Evolutionary conservation across 1,140 invertebrate species (phyloP).

Genomic region (Drosophila nigromelanica): DNA sequence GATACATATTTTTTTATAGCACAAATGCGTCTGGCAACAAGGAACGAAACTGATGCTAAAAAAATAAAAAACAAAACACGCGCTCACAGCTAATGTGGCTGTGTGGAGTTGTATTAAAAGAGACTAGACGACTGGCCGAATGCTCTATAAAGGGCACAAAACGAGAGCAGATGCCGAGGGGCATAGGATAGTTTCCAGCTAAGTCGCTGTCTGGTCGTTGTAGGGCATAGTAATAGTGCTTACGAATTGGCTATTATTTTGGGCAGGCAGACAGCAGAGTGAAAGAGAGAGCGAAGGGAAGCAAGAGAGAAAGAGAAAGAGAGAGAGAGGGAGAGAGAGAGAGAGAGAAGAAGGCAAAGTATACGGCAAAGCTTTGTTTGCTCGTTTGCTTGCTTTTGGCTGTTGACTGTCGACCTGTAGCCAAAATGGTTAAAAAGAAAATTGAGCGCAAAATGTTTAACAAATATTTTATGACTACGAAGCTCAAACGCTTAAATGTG

Average conservation of each 20-base stretch:
- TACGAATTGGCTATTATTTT: slow-evolving; percentile 77
- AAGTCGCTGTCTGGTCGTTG: slow-evolving; percentile 23
- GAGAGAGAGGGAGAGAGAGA: background rate
- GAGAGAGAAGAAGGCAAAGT: background rate
- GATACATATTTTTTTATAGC: slow-evolving; percentile 15
- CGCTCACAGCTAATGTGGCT: slow-evolving; percentile 64
- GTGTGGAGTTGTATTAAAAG: slow-evolving; percentile 57
- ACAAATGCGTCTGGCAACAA: slow-evolving; percentile 24
- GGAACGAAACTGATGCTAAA: too few species aligned
- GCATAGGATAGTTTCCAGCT: slow-evolving; percentile 2
- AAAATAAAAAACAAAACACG: slow-evolving; percentile 44
- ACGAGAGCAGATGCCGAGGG: background rate
- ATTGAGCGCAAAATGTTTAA: slow-evolving; percentile 80
- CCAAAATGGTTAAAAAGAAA: slow-evolving; percentile 74
- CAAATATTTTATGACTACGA: slow-evolving; percentile 79
- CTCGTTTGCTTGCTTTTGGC: slow-evolving; percentile 39
- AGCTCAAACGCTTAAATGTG: slow-evolving; percentile 79
- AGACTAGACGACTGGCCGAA: slow-evolving; percentile 28
- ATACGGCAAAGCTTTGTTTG: slow-evolving; percentile 47
- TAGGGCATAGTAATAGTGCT: slow-evolving; percentile 68
- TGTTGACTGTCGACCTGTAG: slow-evolving; percentile 70
- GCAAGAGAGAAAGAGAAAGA: too few species aligned
- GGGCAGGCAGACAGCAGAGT: slow-evolving; percentile 13
- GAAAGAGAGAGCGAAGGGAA: background rate
- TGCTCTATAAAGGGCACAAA: slow-evolving; percentile 16